These are phyloP conservation scores for Petrocephalus schoutedeni DNA, from an alignment of 2,797 vertebrate species.

Conservation along the genomic window DNA sequence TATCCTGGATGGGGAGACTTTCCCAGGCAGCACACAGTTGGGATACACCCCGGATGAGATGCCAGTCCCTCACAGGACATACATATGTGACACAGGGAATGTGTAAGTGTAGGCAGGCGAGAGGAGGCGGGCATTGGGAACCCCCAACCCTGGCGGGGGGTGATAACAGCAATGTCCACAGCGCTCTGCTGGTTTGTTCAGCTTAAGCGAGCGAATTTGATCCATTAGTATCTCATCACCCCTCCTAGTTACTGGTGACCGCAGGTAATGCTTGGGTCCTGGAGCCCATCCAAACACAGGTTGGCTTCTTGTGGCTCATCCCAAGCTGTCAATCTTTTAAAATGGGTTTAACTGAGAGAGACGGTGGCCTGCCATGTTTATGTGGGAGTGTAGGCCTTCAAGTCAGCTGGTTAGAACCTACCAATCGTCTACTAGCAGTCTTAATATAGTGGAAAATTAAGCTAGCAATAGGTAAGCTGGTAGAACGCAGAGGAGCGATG, in stretches of 20 bases:
- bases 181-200: not conserved
- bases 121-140: too few relatives aligned
- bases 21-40: too few relatives aligned
- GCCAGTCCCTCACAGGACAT: too few relatives aligned
- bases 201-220: not conserved
- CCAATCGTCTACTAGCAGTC: not conserved
- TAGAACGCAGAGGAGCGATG: not conserved
- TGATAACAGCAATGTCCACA: too few relatives aligned
- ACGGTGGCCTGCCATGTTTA: not conserved
- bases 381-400: not conserved
- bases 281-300: not conserved
- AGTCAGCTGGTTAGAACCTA: not conserved
- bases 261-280: too few relatives aligned
- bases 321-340: not conserved
- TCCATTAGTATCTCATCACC: not conserved
- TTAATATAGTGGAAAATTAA: not conserved
- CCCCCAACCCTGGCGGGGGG: too few relatives aligned
- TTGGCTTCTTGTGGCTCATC: not conserved
- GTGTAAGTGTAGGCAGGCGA: too few relatives aligned
- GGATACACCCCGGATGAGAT: too few relatives aligned
- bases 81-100: too few relatives aligned
- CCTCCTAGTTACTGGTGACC: not conserved
- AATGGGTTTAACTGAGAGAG: not conserved
- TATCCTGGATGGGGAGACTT: too few relatives aligned
- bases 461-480: not conserved